Base-by-base conservation (phyloP, 2,888 invertebrate species). In the Steromphala cineraria region DNA sequence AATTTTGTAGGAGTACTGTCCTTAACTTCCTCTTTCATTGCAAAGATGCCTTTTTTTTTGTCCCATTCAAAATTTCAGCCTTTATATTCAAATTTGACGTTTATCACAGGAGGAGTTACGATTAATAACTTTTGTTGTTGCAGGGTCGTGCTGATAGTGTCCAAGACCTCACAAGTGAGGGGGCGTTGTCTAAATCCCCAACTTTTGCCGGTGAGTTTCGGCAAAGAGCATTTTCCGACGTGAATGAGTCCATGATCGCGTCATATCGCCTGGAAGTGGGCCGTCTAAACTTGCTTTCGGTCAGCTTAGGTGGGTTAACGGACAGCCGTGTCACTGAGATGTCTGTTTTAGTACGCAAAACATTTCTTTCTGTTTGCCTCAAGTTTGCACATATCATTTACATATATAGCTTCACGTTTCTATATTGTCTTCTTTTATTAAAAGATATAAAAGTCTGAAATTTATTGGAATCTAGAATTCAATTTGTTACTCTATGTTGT, bases 61-160 rank as follows among this genome's bases (percentile, higher is more conserved):
- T 36, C 36, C 2, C 2, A 36, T 4, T 36, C 36, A 7, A 36
- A 36, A 36, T 4, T 4, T 36, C 7, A 4, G 36, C 36, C 7
- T 36, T 36, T 36, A 36, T 36, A 2, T 7, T 2, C 36, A 36
- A 36, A 36, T 7, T 36, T 36, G 19, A 55, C 4, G 4, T n/a
- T 75, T 55, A 1, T 28, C 13, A n/a, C 31, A 10, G 67, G 77
- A 62, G 53, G 82, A 46, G 13, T 13, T 10, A 46, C 1, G 5
- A 10, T 10, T 46, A 46, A 46, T 1, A 46, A 5, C 5, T 46
- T 46, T 36, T 83, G 53, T 46, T 55, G 56, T 85, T 87, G 17
- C 88, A 92, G 91, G 84, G 92, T 67, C 89, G 93, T 75, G 91
- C 93, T 46, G 93, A 94, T 85, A 93, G 93, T 83, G 90, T 91